Percentiles rank a stretch among this genome's conserved stretches.
These are phyloP conservation scores for Dicrostonyx torquatus DNA, from an alignment of 2,797 vertebrate species.

Conservation along the genomic window DNA sequence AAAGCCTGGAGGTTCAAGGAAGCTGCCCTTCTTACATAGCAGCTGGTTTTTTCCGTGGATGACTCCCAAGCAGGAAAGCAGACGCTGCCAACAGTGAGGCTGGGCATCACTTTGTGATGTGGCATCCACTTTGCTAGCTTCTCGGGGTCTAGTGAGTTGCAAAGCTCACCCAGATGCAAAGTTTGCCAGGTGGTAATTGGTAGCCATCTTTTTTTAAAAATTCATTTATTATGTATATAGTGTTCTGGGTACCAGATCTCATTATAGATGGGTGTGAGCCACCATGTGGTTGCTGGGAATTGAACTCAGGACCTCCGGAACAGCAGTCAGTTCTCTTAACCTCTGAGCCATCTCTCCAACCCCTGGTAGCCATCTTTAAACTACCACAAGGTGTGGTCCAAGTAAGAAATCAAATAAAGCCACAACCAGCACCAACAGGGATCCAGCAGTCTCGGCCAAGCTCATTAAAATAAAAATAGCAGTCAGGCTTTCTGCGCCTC, in stretches of 20 bases:
- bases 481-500: slow-evolving; percentile 37
- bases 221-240: too few species aligned
- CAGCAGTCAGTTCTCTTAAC: too few species aligned
- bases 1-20: too few species aligned
- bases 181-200: neutral
- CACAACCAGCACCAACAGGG: neutral
- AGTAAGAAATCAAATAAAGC: neutral
- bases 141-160: neutral
- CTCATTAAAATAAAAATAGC: slow-evolving; percentile 52
- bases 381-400: neutral
- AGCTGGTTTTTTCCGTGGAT: neutral
- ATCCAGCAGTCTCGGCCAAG: neutral
- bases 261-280: too few species aligned
- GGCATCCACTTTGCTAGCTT: neutral
- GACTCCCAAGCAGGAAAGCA: accelerated
- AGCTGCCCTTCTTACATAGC: neutral
- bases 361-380: neutral
- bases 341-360: too few species aligned
- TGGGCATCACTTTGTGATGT: too few species aligned
- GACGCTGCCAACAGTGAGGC: neutral
- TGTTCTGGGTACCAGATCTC: too few species aligned
- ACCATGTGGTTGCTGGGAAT: too few species aligned
- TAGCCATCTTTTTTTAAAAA: neutral
- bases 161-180: too few species aligned
- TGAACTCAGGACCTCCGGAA: too few species aligned